Base-by-base conservation (phyloP, 1,140 invertebrate genomes). In the Mactra quadrangularis region DNA sequence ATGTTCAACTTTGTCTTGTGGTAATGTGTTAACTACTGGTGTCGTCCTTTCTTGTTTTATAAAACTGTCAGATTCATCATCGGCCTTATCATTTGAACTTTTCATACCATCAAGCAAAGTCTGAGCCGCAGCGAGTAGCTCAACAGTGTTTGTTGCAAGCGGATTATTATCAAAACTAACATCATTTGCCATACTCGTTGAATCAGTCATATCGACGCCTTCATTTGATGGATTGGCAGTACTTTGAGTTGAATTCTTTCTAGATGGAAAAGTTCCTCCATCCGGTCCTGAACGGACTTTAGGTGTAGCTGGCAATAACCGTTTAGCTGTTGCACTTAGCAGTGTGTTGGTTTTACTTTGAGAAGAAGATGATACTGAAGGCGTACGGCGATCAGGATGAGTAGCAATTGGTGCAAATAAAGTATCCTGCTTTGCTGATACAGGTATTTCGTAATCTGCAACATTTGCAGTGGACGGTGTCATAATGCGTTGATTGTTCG, bases 281-380 rank as follows among this genome's bases (percentile, higher is more conserved):
- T 33, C 29, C 17, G 29, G 22, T 29, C 60, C 55, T 2, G 35
- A 11, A 1, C 17, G 19, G 1, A 35, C 35, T 53, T 66, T 77
- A 19, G 76, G 76, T 29, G 47, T 68, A 27, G 76, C 52, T 35
- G 76, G 76, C 17, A 78, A 31, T 27, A 38, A 45, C 15, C 76
- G 76, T 55, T 78, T 78, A 2, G 38, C 57, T 31, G 41, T 50
- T n/a, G 60, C 13, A 31, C 17, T 15, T n/a, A n/a, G n/a, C n/a
- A n/a, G n/a, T 64, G 60, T 33, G 33, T 9, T 17, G 19, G 9
- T 4, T 7, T 68, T 33, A 47, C 13, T 25, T 68, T 3, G 2
- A n/a, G n/a, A 25, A 17, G 15, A 9, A 45, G 11, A 52, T 4
- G 9, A 22, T 11, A 15, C 1, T 35, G 31, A 25, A 7, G 74